Conservation (phyloP, 2,113 vertebrate genomes). For the Chunga burmeisteri region DNA sequence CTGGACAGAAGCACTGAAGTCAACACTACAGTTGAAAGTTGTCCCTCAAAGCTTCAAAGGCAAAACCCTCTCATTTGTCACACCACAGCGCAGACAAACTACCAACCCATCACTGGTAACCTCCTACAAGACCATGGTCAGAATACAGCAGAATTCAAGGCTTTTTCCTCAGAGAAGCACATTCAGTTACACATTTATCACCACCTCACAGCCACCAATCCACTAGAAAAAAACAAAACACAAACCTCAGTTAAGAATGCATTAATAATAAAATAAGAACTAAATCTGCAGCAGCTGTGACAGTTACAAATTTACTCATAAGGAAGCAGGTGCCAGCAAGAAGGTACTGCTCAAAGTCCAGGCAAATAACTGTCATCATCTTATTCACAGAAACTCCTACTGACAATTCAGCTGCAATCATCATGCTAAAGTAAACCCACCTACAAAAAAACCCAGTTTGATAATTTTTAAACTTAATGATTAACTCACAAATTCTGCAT, state of each 20-base stretch:
- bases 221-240: background rate
- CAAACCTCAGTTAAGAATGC: background rate
- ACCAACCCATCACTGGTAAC: background rate
- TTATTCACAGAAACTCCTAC: background rate
- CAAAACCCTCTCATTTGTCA: background rate
- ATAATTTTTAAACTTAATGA: background rate
- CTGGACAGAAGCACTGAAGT: background rate
- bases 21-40: background rate
- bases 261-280: slow-evolving; percentile 13
- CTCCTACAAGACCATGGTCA: background rate
- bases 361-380: background rate
- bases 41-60: background rate
- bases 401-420: background rate
- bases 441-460: background rate
- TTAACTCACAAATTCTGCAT: background rate
- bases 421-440: background rate
- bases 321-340: background rate
- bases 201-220: background rate
- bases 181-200: background rate
- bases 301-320: background rate
- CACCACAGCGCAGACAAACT: background rate
- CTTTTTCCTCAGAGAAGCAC: background rate
- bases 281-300: background rate
- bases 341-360: background rate
- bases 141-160: background rate